Evolutionary conservation across 2,797 vertebrate species (phyloP).

Genomic region (Megalops cyprinoides): DNA sequence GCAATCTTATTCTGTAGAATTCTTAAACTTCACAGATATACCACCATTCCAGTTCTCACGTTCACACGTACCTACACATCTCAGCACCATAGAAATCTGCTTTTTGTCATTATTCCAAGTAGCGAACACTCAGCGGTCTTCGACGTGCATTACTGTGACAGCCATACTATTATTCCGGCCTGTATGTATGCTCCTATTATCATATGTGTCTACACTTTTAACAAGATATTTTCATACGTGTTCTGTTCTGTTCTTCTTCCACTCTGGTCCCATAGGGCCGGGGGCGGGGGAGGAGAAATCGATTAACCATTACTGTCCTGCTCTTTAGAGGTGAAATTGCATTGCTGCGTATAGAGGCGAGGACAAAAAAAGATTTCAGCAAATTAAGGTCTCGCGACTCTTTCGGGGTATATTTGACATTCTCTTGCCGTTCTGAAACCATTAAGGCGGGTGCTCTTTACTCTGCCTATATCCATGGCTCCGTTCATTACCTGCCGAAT

Average conservation of each 20-base stretch:
- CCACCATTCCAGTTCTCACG: too few relatives aligned
- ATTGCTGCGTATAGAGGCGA: conserved; percentile 14
- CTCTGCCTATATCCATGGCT: background rate
- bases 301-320: conserved; percentile 71
- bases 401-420: conserved; percentile 23
- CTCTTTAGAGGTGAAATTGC: conserved; percentile 39
- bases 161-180: conserved; percentile 32
- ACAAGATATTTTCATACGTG: conserved; percentile 71
- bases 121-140: conserved; percentile 33
- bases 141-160: conserved; percentile 25
- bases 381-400: conserved; percentile 17
- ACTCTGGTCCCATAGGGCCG: conserved; percentile 54
- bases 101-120: background rate
- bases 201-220: conserved; percentile 76
- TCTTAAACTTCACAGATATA: too few relatives aligned
- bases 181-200: conserved; percentile 67
- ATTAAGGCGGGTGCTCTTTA: background rate
- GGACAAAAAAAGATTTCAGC: conserved; percentile 31
- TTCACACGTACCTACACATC: too few relatives aligned
- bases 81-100: background rate
- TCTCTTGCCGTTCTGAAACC: background rate
- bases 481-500: background rate
- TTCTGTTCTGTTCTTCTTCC: conserved; percentile 56
- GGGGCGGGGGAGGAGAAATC: conserved; percentile 55
- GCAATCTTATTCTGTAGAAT: too few relatives aligned